Percentiles rank a stretch among this genome's conserved stretches.
phyloP scores from a whole-genome alignment of 2,113 vertebrate genomes.

The Nothocercus julius region DNA sequence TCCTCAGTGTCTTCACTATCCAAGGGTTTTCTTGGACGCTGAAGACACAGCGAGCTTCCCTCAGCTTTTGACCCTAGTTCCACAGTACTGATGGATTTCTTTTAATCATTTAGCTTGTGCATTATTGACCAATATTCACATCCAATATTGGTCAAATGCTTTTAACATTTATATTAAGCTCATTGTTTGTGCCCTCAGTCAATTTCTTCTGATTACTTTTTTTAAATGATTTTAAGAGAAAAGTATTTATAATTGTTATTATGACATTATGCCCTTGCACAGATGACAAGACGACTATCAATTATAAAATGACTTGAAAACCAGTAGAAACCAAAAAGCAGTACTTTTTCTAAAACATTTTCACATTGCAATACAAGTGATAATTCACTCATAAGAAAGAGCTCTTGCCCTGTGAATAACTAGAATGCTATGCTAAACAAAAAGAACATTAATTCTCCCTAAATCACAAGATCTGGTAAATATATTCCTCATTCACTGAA shows the following conservation, averaged over 20 bases:
- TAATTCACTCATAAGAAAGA: background rate
- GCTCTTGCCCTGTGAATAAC: background rate
- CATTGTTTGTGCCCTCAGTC: background rate
- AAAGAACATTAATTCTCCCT: background rate
- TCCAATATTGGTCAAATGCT: background rate
- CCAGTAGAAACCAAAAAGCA: background rate
- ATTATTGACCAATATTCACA: background rate
- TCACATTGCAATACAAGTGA: background rate
- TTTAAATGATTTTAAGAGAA: background rate
- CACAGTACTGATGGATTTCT: background rate
- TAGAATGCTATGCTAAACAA: slow-evolving; percentile 19
- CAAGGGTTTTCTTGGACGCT: background rate
- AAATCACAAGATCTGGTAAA: slow-evolving; percentile 49
- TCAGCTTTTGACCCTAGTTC: background rate
- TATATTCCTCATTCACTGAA: slow-evolving; percentile 25
- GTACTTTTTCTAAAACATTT: background rate
- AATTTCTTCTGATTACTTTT: background rate
- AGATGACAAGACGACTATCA: background rate
- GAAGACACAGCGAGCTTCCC: background rate
- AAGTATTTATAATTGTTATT: background rate
- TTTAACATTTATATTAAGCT: background rate
- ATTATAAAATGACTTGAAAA: background rate
- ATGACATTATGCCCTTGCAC: background rate
- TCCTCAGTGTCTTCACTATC: background rate
- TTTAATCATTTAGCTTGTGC: background rate